These are phyloP conservation scores for Rhagoletis pomonella DNA, from an alignment of 1,140 invertebrate species.

Conservation along the genomic window DNA sequence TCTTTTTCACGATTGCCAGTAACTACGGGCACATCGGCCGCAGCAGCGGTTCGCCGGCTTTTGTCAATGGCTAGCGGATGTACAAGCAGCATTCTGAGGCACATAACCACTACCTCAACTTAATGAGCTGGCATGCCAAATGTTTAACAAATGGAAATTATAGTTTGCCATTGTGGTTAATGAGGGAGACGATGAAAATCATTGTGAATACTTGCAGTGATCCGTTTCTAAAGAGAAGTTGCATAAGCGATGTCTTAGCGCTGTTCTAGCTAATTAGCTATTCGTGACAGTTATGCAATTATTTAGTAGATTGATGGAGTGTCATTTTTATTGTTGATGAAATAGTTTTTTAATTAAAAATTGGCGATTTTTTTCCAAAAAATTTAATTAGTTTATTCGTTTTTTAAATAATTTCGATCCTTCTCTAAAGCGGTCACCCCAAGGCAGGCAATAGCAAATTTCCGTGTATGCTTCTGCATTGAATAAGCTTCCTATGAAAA, in stretches of 20 bases:
- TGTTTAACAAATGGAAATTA: slow-evolving; percentile 44
- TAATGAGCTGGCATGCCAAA: slow-evolving; percentile 45
- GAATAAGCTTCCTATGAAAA: too few relatives aligned
- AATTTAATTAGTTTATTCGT: too few relatives aligned
- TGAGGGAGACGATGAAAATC: not conserved
- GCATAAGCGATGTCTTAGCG: not conserved
- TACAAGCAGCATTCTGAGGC: not conserved
- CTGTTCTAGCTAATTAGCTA: not conserved
- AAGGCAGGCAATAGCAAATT: too few relatives aligned
- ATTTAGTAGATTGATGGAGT: not conserved
- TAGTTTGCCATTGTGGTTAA: slow-evolving; percentile 7
- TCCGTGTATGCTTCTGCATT: too few relatives aligned
- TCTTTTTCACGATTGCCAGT: not conserved
- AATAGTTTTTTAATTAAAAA: too few relatives aligned
- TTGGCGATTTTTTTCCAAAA: too few relatives aligned
- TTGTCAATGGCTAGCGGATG: slow-evolving; percentile 1
- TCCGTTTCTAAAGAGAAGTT: slow-evolving; percentile 10
- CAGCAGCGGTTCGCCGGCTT: not conserved
- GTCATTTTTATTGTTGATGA: not conserved
- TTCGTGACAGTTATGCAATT: slow-evolving; percentile 16
- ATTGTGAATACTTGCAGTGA: not conserved
- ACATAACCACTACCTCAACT: not conserved
- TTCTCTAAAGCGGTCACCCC: too few relatives aligned
- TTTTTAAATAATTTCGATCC: too few relatives aligned
- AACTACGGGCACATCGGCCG: not conserved